Evolutionary conservation across 2,888 invertebrate genomes (phyloP).

Genomic region (Fissipunctia ypsillon): DNA sequence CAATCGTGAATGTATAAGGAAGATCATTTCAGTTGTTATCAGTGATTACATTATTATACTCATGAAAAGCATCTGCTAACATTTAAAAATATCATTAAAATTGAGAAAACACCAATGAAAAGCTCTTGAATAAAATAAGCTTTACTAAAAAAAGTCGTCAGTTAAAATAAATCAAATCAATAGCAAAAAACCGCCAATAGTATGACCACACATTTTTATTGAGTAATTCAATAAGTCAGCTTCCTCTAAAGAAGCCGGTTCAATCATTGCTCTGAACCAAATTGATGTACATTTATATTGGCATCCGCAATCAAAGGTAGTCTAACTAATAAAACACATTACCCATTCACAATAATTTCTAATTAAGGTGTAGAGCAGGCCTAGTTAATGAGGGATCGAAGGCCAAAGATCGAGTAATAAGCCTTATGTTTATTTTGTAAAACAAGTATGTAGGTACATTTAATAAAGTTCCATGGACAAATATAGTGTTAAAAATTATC

Average conservation of each 20-base stretch:
- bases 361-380: constrained; percentile 70
- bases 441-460: too few species aligned
- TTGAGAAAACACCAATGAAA: too few species aligned
- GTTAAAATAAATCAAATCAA: not conserved
- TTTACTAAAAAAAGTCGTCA: too few species aligned
- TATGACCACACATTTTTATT: constrained; percentile 53
- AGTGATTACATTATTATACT: too few species aligned
- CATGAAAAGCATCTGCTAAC: too few species aligned
- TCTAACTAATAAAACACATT: constrained; percentile 76
- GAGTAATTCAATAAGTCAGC: constrained; percentile 71
- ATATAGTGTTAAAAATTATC: too few species aligned
- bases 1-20: too few species aligned
- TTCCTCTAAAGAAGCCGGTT: constrained; percentile 71
- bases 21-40: too few species aligned
- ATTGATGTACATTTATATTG: constrained; percentile 70
- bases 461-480: too few species aligned
- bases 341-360: constrained; percentile 73
- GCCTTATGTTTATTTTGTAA: constrained; percentile 17
- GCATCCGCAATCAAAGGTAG: constrained; percentile 74
- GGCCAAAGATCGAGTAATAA: constrained; percentile 21
- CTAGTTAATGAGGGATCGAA: constrained; percentile 37
- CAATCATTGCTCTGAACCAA: constrained; percentile 70
- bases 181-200: constrained; percentile 26
- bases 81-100: too few species aligned
- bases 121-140: too few species aligned